A percentile compares a stretch with the other conserved stretches of the same genome.
These are phyloP conservation scores for Hozukius guyotensis DNA, from an alignment of 2,797 vertebrate species.

Conservation along the genomic window DNA sequence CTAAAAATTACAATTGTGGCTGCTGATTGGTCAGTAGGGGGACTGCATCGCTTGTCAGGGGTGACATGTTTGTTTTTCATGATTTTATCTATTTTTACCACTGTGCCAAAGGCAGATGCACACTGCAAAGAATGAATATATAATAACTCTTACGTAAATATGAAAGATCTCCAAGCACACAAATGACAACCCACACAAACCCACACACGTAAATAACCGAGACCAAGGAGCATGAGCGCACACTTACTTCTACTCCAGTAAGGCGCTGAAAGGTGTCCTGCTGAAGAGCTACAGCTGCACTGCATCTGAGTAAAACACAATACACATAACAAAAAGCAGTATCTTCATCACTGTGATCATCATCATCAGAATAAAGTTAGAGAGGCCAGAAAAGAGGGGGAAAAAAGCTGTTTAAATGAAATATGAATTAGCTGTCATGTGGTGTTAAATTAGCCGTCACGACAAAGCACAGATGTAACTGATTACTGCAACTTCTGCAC, in stretches of 20 bases:
- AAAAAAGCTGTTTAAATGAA: neutral
- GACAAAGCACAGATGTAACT: slow-evolving; percentile 16
- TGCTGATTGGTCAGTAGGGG: neutral
- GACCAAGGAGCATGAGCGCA: neutral
- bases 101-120: neutral
- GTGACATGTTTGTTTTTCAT: neutral
- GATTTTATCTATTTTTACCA: neutral
- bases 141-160: slow-evolving; percentile 19
- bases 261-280: slow-evolving; percentile 67
- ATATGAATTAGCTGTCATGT: slow-evolving; percentile 24
- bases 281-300: slow-evolving; percentile 73
- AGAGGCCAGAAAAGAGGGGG: neutral
- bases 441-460: slow-evolving; percentile 35
- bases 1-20: neutral
- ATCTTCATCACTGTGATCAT: slow-evolving; percentile 5
- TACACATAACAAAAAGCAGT: neutral
- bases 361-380: neutral
- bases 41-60: neutral
- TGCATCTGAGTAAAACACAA: slow-evolving; percentile 76
- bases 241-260: slow-evolving; percentile 82
- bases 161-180: slow-evolving; percentile 15
- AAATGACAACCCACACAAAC: slow-evolving; percentile 12
- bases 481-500: slow-evolving; percentile 16
- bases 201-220: slow-evolving; percentile 13
- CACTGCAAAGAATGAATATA: slow-evolving; percentile 10